Percentiles rank a stretch among this genome's conserved stretches.
These are phyloP conservation scores for Eretmochelys imbricata DNA, from an alignment of 2,113 vertebrate species.

Conservation along the genomic window DNA sequence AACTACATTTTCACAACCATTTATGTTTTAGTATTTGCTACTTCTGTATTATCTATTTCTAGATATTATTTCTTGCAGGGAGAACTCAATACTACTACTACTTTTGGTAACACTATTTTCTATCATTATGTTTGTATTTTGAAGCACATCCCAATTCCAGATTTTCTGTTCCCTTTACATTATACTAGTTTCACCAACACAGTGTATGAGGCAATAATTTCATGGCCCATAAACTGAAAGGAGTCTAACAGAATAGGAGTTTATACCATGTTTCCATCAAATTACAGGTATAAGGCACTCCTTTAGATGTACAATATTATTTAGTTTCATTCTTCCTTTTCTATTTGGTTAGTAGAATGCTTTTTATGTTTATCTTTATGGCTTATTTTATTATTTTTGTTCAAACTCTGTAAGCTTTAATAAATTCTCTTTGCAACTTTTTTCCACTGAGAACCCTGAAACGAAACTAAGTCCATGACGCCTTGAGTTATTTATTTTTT, in stretches of 20 bases:
- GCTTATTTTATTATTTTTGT: not conserved
- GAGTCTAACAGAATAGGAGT: not conserved
- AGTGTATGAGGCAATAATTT: not conserved
- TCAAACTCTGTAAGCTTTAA: not conserved
- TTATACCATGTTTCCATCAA: not conserved
- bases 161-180: not conserved
- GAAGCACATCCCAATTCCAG: slow-evolving; percentile 18
- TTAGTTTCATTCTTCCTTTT: not conserved
- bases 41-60: not conserved
- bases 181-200: fast-evolving
- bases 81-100: not conserved
- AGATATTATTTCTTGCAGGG: not conserved
- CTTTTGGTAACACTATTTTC: not conserved
- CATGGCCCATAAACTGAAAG: not conserved
- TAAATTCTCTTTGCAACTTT: not conserved
- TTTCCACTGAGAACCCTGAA: not conserved
- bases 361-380: not conserved
- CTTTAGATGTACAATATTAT: not conserved
- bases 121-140: not conserved
- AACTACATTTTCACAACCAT: slow-evolving; percentile 16
- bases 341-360: not conserved
- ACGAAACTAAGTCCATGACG: not conserved
- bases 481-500: not conserved
- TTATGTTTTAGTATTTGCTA: not conserved
- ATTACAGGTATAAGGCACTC: not conserved